Conservation (phyloP, 2,113 vertebrate genomes). For the Misgurnus anguillicaudatus region DNA sequence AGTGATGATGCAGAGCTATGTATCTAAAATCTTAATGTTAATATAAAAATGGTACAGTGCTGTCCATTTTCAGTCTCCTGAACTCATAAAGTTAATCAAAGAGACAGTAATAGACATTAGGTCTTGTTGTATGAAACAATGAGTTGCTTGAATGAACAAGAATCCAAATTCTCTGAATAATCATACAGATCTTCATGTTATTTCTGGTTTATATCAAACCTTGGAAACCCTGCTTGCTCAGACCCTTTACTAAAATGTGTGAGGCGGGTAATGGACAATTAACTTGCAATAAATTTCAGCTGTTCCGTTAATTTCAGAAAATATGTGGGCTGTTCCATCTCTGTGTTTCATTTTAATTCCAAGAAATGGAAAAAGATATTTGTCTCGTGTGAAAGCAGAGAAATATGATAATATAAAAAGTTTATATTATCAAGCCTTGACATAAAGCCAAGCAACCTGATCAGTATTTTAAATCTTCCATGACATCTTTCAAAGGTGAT, state of each 20-base stretch:
- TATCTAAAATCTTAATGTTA: no score
- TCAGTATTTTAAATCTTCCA: neutral
- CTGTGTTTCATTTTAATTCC: neutral
- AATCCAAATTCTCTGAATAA: no score
- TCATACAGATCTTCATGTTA: neutral
- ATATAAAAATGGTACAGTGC: neutral
- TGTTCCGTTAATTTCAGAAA: neutral
- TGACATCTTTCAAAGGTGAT: neutral
- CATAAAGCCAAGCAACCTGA: neutral
- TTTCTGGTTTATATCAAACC: neutral
- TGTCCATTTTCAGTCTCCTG: no score
- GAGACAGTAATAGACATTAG: no score
- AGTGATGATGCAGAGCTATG: neutral
- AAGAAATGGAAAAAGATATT: neutral
- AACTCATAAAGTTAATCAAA: neutral
- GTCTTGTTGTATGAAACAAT: neutral
- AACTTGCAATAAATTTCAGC: slow-evolving; percentile 6
- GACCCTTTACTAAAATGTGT: slow-evolving; percentile 20
- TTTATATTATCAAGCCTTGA: no score
- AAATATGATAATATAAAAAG: neutral
- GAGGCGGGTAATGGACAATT: slow-evolving; percentile 43
- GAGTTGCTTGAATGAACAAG: neutral
- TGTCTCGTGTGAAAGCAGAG: neutral
- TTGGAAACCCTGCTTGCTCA: neutral
- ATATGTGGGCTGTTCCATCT: slow-evolving; percentile 2